Evolutionary conservation across 1,140 invertebrate genomes (phyloP).

Genomic region (Bombus difficillimus): DNA sequence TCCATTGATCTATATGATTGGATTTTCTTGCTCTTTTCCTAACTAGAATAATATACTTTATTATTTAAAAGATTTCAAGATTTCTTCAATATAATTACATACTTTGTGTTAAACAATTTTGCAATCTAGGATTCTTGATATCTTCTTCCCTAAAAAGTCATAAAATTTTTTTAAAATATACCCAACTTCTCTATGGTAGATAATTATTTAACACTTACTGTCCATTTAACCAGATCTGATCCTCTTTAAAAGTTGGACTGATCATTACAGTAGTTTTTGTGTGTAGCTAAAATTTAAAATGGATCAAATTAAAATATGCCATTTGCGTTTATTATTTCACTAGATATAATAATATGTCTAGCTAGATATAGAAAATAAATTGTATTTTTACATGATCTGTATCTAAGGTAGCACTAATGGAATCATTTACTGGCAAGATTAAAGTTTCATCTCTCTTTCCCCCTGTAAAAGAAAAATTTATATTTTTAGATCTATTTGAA

Average conservation of each 20-base stretch:
- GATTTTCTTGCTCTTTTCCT: conserved; percentile 78
- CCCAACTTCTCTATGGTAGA: conserved; percentile 18
- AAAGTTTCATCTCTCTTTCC: conserved; percentile 96
- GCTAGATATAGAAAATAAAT: not conserved
- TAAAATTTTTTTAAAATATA: conserved; percentile 30
- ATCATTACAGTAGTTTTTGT: conserved; percentile 94
- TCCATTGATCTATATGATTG: conserved; percentile 85
- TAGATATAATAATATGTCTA: conserved; percentile 34
- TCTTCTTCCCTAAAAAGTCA: conserved; percentile 86
- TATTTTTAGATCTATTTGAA: conserved; percentile 38
- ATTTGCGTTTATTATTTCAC: conserved; percentile 9
- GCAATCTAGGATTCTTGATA: conserved; percentile 88
- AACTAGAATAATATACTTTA: conserved; percentile 71
- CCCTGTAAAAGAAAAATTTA: conserved; percentile 86
- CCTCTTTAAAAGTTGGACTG: conserved; percentile 87
- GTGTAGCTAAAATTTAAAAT: conserved; percentile 87
- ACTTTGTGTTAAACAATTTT: conserved; percentile 91
- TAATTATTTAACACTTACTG: conserved; percentile 80
- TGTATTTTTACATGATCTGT: conserved; percentile 87
- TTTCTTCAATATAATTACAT: conserved; percentile 72
- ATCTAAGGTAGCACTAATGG: conserved; percentile 95
- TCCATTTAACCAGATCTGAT: conserved; percentile 96
- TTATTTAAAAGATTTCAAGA: conserved; percentile 10
- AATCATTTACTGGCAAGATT: conserved; percentile 98
- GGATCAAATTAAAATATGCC: conserved; percentile 17